Evolutionary conservation across 2,113 vertebrate species (phyloP).

Genomic region (Odobenus rosmarus): DNA sequence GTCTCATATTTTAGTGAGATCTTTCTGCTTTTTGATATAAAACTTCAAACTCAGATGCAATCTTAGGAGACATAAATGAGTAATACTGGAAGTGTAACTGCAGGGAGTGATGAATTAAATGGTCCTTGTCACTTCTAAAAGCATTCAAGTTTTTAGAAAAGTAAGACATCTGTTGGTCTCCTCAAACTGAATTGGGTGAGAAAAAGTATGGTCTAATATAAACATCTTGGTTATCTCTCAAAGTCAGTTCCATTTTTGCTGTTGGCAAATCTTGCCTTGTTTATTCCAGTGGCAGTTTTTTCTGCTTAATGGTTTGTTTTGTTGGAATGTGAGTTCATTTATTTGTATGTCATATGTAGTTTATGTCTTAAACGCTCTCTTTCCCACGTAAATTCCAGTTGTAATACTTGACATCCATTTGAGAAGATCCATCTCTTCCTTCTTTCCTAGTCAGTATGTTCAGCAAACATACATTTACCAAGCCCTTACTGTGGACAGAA

Average conservation of each 20-base stretch:
- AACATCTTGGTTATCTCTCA: slow-evolving; percentile 67
- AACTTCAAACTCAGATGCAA: background rate
- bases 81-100: background rate
- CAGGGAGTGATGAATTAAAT: background rate
- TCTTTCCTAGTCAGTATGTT: slow-evolving; percentile 58
- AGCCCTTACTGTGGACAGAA: slow-evolving; percentile 47
- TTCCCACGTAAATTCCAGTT: slow-evolving; percentile 65
- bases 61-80: slow-evolving; percentile 25
- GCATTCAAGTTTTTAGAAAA: background rate
- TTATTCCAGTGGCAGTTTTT: slow-evolving; percentile 76
- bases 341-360: slow-evolving; percentile 58
- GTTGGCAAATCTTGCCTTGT: slow-evolving; percentile 67
- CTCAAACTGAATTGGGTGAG: slow-evolving; percentile 69
- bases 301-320: slow-evolving; percentile 70
- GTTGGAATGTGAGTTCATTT: slow-evolving; percentile 76
- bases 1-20: background rate
- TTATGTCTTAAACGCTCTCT: slow-evolving; percentile 63
- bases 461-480: slow-evolving; percentile 57
- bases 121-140: background rate
- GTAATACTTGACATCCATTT: slow-evolving; percentile 61
- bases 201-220: slow-evolving; percentile 63
- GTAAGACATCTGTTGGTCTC: slow-evolving; percentile 65
- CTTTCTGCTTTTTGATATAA: background rate
- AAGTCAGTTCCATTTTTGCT: slow-evolving; percentile 64
- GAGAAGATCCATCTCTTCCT: slow-evolving; percentile 57